Conservation (phyloP, 1,140 invertebrate genomes). For the Callitettix versicolor region DNA sequence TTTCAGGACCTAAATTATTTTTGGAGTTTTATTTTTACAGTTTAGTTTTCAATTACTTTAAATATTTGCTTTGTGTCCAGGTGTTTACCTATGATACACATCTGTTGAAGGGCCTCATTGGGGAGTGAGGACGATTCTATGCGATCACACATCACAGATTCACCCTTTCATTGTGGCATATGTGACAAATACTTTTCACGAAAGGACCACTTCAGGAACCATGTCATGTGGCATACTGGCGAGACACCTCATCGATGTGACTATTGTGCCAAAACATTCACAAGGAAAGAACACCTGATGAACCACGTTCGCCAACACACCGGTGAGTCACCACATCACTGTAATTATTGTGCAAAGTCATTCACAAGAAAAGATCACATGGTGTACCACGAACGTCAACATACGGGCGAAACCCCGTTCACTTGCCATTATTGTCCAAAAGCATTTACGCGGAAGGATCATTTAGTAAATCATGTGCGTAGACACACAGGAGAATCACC, state of each 20-base stretch:
- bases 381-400: conserved; percentile 70
- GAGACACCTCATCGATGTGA: conserved; percentile 71
- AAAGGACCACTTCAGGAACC: conserved; percentile 56
- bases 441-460: conserved; percentile 71
- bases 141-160: conserved; percentile 34
- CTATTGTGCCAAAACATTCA: conserved; percentile 73
- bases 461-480: conserved; percentile 64
- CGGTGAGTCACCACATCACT: conserved; percentile 75
- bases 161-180: conserved; percentile 55
- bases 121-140: neutral
- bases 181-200: conserved; percentile 47
- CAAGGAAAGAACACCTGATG: conserved; percentile 67
- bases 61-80: conserved; percentile 12
- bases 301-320: conserved; percentile 65
- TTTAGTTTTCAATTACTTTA: too few relatives aligned
- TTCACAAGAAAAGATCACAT: conserved; percentile 75
- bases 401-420: conserved; percentile 72
- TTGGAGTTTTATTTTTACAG: too few relatives aligned
- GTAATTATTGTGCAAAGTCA: conserved; percentile 73
- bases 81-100: conserved; percentile 2
- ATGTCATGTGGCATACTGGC: conserved; percentile 50
- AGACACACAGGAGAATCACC: conserved; percentile 58
- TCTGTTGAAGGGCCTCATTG: conserved; percentile 9
- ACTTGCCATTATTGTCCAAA: conserved; percentile 71
- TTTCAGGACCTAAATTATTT: too few relatives aligned